A percentile compares a stretch with the other conserved stretches of the same genome.
Evolutionary conservation across 2,113 vertebrate genomes (phyloP).

Genomic region (Callithrix jacchus): DNA sequence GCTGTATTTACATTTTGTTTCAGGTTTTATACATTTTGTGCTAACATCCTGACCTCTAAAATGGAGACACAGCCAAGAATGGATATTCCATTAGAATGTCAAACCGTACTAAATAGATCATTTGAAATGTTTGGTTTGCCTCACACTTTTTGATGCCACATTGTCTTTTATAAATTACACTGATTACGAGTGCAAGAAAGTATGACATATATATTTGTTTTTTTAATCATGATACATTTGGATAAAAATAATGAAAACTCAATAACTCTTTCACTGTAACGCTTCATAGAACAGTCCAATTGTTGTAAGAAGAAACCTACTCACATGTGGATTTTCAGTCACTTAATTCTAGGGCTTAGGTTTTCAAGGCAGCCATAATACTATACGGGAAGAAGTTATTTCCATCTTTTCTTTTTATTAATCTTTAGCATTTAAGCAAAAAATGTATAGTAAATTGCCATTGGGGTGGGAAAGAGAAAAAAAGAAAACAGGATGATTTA

Average conservation of each 20-base stretch:
- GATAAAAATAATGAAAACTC: background rate
- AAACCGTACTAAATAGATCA: background rate
- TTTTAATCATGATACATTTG: background rate
- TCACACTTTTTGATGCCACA: background rate
- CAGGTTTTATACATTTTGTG: background rate
- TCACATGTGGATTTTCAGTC: background rate
- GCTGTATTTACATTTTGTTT: background rate
- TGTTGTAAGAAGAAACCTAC: background rate
- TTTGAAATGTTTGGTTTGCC: background rate
- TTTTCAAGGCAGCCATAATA: background rate
- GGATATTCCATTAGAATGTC: background rate
- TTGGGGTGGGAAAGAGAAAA: background rate
- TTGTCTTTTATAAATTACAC: background rate
- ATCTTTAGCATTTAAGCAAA: background rate
- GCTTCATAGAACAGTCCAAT: background rate
- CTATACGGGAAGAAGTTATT: background rate
- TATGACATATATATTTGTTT: background rate
- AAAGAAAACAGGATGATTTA: background rate
- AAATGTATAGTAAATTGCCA: background rate
- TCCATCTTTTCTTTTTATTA: background rate
- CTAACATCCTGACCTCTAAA: background rate
- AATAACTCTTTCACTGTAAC: background rate
- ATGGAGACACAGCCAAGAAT: background rate
- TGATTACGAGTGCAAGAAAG: background rate
- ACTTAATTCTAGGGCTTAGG: background rate